A percentile compares a stretch with the other conserved stretches of the same genome.
Evolutionary conservation across 2,888 invertebrate genomes (phyloP).

Genomic region (Lordiphosa fenestrarum): DNA sequence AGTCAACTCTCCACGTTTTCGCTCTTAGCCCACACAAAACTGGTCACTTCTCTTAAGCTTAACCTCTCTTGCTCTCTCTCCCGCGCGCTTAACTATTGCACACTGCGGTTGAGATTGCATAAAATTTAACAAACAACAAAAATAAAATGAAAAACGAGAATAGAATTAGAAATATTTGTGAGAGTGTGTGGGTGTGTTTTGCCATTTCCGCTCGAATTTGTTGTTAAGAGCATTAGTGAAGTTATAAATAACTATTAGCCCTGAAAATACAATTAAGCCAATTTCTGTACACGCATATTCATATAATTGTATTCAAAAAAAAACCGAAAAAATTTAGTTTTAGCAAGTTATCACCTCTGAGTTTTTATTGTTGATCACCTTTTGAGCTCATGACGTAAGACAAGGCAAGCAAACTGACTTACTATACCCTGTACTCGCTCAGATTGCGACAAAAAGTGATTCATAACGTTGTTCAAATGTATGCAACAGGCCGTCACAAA

Average conservation of each 20-base stretch:
- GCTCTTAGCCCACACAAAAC: constrained; percentile 33
- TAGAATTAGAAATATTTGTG: constrained; percentile 2
- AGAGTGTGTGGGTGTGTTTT: constrained; percentile 17
- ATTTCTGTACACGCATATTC: too few relatives aligned
- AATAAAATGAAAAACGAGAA: constrained; percentile 7
- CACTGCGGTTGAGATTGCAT: constrained; percentile 26
- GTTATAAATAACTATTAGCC: constrained; percentile 16
- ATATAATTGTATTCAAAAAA: background rate
- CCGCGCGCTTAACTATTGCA: constrained; percentile 39
- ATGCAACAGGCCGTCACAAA: too few relatives aligned
- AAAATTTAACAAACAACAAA: constrained; percentile 10
- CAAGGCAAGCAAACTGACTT: background rate
- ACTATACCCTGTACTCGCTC: background rate
- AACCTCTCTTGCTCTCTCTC: constrained; percentile 5
- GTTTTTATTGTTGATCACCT: constrained; percentile 28
- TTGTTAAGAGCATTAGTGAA: constrained; percentile 17
- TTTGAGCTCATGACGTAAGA: constrained; percentile 56
- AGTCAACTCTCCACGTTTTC: constrained; percentile 11
- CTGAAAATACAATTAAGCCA: background rate
- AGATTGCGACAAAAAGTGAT: background rate
- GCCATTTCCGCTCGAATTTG: constrained; percentile 28
- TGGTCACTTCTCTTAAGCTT: constrained; percentile 30
- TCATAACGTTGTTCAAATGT: background rate
- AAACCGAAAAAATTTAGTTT: constrained; percentile 11
- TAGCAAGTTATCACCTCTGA: constrained; percentile 15